phyloP scores from a whole-genome alignment of 2,888 invertebrate genomes.

The Aphelenchoides bicaudatus region DNA sequence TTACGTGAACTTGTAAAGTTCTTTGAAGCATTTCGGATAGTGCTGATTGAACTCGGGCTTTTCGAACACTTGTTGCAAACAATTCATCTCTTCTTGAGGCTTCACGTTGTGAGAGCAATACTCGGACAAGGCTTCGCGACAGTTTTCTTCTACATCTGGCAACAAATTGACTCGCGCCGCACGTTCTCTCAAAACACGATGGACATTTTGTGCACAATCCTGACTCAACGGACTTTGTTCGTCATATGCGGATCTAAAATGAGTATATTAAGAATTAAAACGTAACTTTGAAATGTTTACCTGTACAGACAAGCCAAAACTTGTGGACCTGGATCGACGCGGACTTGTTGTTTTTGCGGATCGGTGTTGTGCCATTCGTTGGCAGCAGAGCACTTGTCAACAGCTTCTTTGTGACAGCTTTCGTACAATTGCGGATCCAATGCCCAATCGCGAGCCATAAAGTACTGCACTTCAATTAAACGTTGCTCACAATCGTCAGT shows the following conservation, averaged over 20 bases:
- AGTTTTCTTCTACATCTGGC: conserved; percentile 86
- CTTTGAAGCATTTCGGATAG: conserved; percentile 68
- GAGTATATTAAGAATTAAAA: too few relatives aligned
- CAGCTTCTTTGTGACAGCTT: conserved; percentile 82
- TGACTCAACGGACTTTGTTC: conserved; percentile 62
- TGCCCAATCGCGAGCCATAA: conserved; percentile 88
- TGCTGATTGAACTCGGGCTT: conserved; percentile 52
- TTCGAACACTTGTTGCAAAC: conserved; percentile 73
- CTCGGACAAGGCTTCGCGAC: conserved; percentile 78
- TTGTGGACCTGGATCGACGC: conserved; percentile 73
- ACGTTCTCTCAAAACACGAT: conserved; percentile 84
- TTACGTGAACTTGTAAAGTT: conserved; percentile 28
- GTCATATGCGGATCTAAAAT: conserved; percentile 65
- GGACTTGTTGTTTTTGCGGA: conserved; percentile 55
- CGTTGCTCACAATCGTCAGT: conserved; percentile 82
- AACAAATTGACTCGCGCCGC: conserved; percentile 86
- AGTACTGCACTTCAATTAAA: conserved; percentile 91
- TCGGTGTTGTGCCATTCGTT: conserved; percentile 52
- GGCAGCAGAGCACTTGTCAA: conserved; percentile 62
- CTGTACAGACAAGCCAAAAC: conserved; percentile 85
- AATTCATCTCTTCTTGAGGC: conserved; percentile 73
- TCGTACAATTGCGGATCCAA: conserved; percentile 82
- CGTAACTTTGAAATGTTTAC: too few relatives aligned
- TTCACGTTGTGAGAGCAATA: conserved; percentile 73
- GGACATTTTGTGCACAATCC: conserved; percentile 71